phyloP scores from a whole-genome alignment of 1,140 invertebrate species.

The Zaprionus vittiger region DNA sequence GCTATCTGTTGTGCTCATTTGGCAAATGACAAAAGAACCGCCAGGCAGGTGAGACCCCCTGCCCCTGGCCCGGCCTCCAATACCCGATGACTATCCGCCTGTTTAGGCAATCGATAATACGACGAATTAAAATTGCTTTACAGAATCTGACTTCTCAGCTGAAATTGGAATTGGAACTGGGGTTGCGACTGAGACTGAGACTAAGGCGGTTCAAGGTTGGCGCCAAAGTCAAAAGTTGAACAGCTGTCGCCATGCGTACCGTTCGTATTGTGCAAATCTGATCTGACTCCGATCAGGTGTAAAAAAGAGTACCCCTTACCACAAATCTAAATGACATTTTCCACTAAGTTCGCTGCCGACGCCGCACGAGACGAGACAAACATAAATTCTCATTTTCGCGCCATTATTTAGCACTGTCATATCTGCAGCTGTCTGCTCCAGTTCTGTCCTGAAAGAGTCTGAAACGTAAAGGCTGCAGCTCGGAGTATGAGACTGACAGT shows the following conservation, averaged over 20 bases:
- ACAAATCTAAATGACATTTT: slow-evolving; percentile 11
- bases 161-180: background rate
- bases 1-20: slow-evolving; percentile 40
- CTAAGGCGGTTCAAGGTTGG: background rate
- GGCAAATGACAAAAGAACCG: slow-evolving; percentile 37
- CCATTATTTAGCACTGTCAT: slow-evolving; percentile 26
- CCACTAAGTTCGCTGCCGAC: background rate
- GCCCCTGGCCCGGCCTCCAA: background rate
- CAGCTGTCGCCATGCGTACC: background rate
- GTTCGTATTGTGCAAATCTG: background rate
- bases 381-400: slow-evolving; percentile 35
- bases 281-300: slow-evolving; percentile 27
- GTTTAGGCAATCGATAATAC: slow-evolving; percentile 49
- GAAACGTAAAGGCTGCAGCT: background rate
- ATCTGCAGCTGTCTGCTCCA: slow-evolving; percentile 7
- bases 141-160: background rate
- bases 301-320: background rate
- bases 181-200: background rate
- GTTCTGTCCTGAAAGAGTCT: background rate
- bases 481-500: background rate
- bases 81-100: background rate
- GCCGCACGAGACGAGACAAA: background rate
- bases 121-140: slow-evolving; percentile 52
- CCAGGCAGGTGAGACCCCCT: background rate
- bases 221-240: background rate